Evolutionary conservation across 2,797 vertebrate species (phyloP), one percentile per base, ranked within the genome.

Genomic region (Pseudochirops cupreus): DNA sequence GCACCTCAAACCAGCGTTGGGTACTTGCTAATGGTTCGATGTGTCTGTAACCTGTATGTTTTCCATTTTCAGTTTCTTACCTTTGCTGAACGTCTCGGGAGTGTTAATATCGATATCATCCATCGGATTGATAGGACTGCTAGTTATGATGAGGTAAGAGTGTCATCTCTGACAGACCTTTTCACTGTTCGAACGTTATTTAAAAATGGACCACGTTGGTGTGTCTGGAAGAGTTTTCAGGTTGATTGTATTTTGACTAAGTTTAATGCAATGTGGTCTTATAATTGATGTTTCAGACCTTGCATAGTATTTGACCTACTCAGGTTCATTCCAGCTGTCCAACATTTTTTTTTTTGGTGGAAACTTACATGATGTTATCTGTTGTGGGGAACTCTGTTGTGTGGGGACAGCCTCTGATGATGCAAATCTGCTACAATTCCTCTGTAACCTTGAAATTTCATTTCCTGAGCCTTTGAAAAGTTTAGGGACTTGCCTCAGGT

Each of bases 21-120:
- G 55, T 46, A 90, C 58, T 29, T 46, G 26, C 2, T 93, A 89
- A 94, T 3, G 89, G 14, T 93, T 90, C 53, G 94, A 56, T 93
- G 89, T 14, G 67, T 24, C 89, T 56, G 46, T 50, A 26, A 87
- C 21, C 21, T 50, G 74, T 95, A 3, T 52, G 0, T 54, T 14
- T 96, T 95, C 94, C 31, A 91, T 96, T 97, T 98, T 0, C 97
- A 99, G 99, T 99, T 99, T 99, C 99, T 99, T 95, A 99, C 99
- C 7, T 99, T 99, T 98, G 99, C 99, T 0, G 99, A 99, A 97
- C 99, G 99, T 91, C 98, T 99, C n/a, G 99, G 99, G 87, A 99
- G 99, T 97, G 99, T 99, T 94, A 99, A 99, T 97, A 99, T 99
- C 0, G 98, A 99, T 98, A 99, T 99, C 96, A 99, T 99, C 98